Evolutionary conservation across 2,113 vertebrate species (phyloP).

Genomic region (Aegithalos caudatus): DNA sequence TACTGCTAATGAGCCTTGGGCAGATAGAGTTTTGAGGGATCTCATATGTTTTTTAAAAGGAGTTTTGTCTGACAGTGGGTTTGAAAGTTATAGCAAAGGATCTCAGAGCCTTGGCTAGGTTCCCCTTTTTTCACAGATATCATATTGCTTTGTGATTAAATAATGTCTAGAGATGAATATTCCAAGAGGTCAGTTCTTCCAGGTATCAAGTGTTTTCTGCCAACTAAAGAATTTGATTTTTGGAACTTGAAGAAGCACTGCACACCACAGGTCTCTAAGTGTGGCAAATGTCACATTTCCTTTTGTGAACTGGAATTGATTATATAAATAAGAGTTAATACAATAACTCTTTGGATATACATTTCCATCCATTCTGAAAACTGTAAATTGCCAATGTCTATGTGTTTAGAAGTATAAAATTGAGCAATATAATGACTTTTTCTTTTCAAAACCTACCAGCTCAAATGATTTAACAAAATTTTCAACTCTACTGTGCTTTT

Average conservation of each 20-base stretch:
- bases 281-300: background rate
- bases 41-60: background rate
- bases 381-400: background rate
- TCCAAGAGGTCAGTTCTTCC: background rate
- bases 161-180: background rate
- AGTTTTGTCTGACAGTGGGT: background rate
- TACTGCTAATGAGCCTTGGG: background rate
- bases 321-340: background rate
- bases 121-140: background rate
- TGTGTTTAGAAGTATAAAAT: background rate
- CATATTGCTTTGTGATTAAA: background rate
- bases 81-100: background rate
- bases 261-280: background rate
- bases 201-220: background rate
- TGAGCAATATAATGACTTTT: conserved; percentile 1
- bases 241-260: background rate
- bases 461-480: conserved; percentile 52
- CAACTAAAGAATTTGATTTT: background rate
- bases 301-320: background rate
- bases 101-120: background rate
- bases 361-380: conserved; percentile 1
- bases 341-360: background rate
- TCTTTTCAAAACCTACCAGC: conserved; percentile 45
- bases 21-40: background rate
- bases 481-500: conserved; percentile 37